Conservation (phyloP, 2,888 invertebrate species). For the Agrotis segetum region DNA sequence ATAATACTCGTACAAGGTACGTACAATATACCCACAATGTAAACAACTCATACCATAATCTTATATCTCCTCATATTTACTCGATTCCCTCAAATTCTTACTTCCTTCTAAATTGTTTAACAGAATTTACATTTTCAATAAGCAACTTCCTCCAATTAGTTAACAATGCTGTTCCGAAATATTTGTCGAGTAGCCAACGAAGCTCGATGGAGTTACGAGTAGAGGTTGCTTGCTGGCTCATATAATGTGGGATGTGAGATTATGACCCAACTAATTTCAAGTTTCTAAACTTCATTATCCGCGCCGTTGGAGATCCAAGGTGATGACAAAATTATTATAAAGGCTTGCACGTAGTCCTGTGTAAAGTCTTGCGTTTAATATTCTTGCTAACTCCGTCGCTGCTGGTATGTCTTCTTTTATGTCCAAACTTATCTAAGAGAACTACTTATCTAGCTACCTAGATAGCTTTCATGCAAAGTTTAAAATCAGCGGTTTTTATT, state of each 20-base stretch:
- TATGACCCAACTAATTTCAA: constrained; percentile 86
- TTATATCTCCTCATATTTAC: constrained; percentile 37
- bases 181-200: constrained; percentile 63
- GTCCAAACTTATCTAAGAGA: constrained; percentile 3
- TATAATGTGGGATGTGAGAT: constrained; percentile 79
- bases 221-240: constrained; percentile 70
- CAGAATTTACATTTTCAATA: constrained; percentile 63
- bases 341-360: constrained; percentile 62
- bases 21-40: constrained; percentile 15
- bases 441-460: not conserved
- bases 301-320: constrained; percentile 84
- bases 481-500: constrained; percentile 9
- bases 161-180: constrained; percentile 64
- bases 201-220: constrained; percentile 60
- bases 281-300: constrained; percentile 87
- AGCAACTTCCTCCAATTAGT: constrained; percentile 67
- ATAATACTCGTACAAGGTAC: not conserved
- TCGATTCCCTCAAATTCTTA: constrained; percentile 45
- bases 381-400: constrained; percentile 27
- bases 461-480: not conserved
- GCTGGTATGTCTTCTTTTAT: constrained; percentile 10
- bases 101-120: constrained; percentile 50
- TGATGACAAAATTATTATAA: constrained; percentile 83
- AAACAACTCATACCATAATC: constrained; percentile 31
- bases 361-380: constrained; percentile 50